These are phyloP conservation scores for Abrostola tripartita DNA, from an alignment of 2,888 invertebrate species.

Conservation along the genomic window DNA sequence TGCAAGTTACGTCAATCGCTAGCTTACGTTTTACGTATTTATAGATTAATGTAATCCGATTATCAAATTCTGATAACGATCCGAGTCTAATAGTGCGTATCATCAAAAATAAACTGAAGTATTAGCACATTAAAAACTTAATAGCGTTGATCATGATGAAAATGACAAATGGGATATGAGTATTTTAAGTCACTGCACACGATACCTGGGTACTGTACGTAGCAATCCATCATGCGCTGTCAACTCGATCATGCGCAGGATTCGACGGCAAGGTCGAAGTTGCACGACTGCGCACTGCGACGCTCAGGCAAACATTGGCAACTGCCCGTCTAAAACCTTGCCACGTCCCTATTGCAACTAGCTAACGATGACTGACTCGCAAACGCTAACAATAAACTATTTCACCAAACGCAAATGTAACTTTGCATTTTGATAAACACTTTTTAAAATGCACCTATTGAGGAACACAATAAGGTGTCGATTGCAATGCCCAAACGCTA, in stretches of 20 bases:
- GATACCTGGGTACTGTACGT: constrained; percentile 75
- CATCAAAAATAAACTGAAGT: neutral
- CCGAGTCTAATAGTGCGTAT: constrained; percentile 18
- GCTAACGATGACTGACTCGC: constrained; percentile 61
- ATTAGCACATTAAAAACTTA: constrained; percentile 16
- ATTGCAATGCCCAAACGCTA: constrained; percentile 58
- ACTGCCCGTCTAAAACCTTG: constrained; percentile 44
- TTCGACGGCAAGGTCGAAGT: constrained; percentile 80
- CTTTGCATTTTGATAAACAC: constrained; percentile 52
- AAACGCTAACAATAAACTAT: constrained; percentile 50
- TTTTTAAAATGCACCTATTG: constrained; percentile 60
- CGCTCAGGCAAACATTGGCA: constrained; percentile 57
- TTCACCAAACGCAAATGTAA: constrained; percentile 59
- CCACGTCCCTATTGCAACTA: constrained; percentile 64
- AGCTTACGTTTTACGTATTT: constrained; percentile 4
- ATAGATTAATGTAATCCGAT: constrained; percentile 25
- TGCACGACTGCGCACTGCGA: constrained; percentile 70
- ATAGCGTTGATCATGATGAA: constrained; percentile 14
- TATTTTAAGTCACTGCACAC: constrained; percentile 47
- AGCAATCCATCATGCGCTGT: constrained; percentile 80
- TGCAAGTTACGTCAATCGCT: neutral
- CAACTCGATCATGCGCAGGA: constrained; percentile 77
- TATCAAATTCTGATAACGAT: constrained; percentile 35
- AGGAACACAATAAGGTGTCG: constrained; percentile 60
- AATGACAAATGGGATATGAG: constrained; percentile 18